Base-by-base conservation (phyloP, 2,888 invertebrate genomes). In the Metellina segmentata region DNA sequence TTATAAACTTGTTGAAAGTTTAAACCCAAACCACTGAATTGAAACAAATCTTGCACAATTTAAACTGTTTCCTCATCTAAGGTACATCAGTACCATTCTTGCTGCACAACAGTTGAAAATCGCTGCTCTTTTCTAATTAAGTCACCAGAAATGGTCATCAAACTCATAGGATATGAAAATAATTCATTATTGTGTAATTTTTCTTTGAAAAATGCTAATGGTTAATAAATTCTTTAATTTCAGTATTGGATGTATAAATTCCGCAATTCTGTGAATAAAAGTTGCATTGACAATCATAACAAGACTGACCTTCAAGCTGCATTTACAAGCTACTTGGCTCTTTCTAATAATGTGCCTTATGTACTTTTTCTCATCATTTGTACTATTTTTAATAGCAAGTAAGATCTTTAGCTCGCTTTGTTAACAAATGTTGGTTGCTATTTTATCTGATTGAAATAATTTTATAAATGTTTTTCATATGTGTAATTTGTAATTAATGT, bases 241-340 rank as follows among this genome's bases (percentile, higher is more conserved):
- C 95, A 98, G 98, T 99, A 98, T 94, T 99, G 98, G 98, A 97
- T 98, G 97, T 98, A 97, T 95, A 99, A 99, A 95, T 97, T 99
- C 94, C 96, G 98, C 75, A 97, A 97, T 94, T 61, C 82, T 72
- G 13, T 49, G 11, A 90, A 81, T 72, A 79, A 8, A 71, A 69
- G 72, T 11, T 90, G 86, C 34, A 72, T 79, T 78, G 96, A 97
- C 13, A 96, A 96, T 95, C 49, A 93, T 95, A 87, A 93, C 78
- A 93, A 94, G 78, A 95, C 95, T 16, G 92, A 94, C 6, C 93
- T 95, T 61, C 95, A 95, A 93, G 93, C 94, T 48, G 94, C 94
- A 88, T 95, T 95, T 94, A 94, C 95, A 92, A 94, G 94, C 75
- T 95, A 95, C 88, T 93, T 95, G 6, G 94, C 95, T 53, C 94